A percentile compares a stretch with the other conserved stretches of the same genome.
phyloP scores from a whole-genome alignment of 2,888 invertebrate species.

The Gymnosoma rotundatum region DNA sequence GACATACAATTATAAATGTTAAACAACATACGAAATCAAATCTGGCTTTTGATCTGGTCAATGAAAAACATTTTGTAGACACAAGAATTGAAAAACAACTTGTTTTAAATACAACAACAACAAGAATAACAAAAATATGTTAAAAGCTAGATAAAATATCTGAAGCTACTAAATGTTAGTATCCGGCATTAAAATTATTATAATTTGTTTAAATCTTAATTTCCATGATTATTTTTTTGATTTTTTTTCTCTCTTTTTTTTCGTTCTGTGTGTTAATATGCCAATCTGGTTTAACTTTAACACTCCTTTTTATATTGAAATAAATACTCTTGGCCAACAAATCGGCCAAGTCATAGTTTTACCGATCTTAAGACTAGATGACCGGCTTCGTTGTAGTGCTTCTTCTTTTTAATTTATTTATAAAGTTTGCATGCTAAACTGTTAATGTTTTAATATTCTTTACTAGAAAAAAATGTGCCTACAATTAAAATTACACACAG shows the following conservation, averaged over 20 bases:
- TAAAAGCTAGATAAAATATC: constrained; percentile 47
- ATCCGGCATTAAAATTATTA: constrained; percentile 63
- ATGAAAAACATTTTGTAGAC: constrained; percentile 37
- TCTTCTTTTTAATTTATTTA: constrained; percentile 33
- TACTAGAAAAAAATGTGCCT: too few relatives aligned
- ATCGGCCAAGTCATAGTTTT: neutral
- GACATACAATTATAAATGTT: neutral
- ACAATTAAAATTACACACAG: constrained; percentile 32
- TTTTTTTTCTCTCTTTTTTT: neutral
- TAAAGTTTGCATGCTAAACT: constrained; percentile 58
- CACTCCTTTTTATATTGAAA: constrained; percentile 54
- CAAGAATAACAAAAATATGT: neutral
- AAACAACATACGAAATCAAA: constrained; percentile 1
- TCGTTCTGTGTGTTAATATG: constrained; percentile 8
- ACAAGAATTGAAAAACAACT: constrained; percentile 1
- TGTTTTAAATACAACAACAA: neutral
- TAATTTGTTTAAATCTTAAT: constrained; percentile 24
- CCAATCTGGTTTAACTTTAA: constrained; percentile 63
- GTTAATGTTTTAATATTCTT: constrained; percentile 12
- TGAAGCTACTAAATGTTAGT: constrained; percentile 59
- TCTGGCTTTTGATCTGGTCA: constrained; percentile 31
- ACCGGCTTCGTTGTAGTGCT: neutral
- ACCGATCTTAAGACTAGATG: neutral
- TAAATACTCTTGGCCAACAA: constrained; percentile 36
- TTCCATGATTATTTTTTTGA: neutral